Conservation (phyloP, 2,888 invertebrate genomes). For the Trissoscelio sp. region DNA sequence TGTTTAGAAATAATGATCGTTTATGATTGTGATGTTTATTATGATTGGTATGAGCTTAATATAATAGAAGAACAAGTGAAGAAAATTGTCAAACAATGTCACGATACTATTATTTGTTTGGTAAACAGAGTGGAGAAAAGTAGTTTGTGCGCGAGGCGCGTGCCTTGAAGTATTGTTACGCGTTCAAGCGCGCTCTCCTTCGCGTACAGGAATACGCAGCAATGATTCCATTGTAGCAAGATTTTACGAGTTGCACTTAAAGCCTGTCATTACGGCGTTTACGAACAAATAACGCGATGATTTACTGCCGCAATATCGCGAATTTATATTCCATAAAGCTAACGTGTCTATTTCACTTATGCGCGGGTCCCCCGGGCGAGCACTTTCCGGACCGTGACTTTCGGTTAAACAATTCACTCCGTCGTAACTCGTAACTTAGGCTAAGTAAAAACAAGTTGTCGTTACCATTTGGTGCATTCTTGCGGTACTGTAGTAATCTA, state of each 20-base stretch:
- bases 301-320: conserved; percentile 81
- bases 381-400: conserved; percentile 28
- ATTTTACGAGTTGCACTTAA: conserved; percentile 82
- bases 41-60: not conserved
- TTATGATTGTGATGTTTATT: not conserved
- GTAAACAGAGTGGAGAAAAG: conserved; percentile 18
- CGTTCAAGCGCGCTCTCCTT: conserved; percentile 31
- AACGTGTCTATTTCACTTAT: conserved; percentile 82
- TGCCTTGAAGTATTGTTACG: conserved; percentile 60
- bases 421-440: conserved; percentile 7
- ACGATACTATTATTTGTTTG: conserved; percentile 29
- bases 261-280: conserved; percentile 81
- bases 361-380: conserved; percentile 24
- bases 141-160: conserved; percentile 16
- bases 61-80: not conserved
- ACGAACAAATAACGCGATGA: conserved; percentile 78
- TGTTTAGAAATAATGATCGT: not conserved
- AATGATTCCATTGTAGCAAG: conserved; percentile 81
- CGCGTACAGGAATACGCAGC: conserved; percentile 64
- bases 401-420: conserved; percentile 7
- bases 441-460: conserved; percentile 14
- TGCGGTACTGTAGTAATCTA: conserved; percentile 83
- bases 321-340: conserved; percentile 81
- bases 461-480: conserved; percentile 83
- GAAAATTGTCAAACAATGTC: not conserved